Conservation (phyloP, 2,888 invertebrate genomes). For the Spodoptera exigua region DNA sequence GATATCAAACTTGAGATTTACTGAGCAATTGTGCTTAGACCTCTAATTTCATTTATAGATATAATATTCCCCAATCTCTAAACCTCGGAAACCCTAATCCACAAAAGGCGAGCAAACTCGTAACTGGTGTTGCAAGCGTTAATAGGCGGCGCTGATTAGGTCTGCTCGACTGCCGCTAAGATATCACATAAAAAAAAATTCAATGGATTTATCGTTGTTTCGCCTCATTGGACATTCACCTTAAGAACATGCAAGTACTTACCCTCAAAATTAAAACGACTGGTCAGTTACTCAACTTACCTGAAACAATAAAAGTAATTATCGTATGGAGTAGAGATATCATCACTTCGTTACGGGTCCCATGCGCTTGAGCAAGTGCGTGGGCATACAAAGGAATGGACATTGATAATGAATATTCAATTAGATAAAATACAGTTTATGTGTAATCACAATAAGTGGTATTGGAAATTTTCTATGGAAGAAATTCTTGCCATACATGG, state of each 20-base stretch:
- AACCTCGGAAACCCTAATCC: too few species aligned
- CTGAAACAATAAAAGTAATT: slow-evolving; percentile 81
- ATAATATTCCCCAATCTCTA: too few species aligned
- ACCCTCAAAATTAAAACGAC: slow-evolving; percentile 35
- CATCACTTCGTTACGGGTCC: slow-evolving; percentile 56
- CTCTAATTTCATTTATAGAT: too few species aligned
- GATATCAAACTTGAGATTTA: too few species aligned
- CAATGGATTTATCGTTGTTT: neutral
- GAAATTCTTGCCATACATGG: slow-evolving; percentile 40
- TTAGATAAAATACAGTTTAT: slow-evolving; percentile 48
- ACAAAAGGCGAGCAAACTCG: too few species aligned
- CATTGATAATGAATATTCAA: slow-evolving; percentile 57
- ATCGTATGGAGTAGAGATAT: slow-evolving; percentile 64
- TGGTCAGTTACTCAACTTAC: slow-evolving; percentile 72
- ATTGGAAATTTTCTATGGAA: slow-evolving; percentile 28
- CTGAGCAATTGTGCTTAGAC: too few species aligned
- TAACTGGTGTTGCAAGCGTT: too few species aligned
- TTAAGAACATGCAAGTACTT: slow-evolving; percentile 34
- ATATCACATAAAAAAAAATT: neutral
- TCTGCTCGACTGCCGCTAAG: too few species aligned
- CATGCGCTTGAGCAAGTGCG: slow-evolving; percentile 60
- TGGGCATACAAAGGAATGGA: slow-evolving; percentile 58
- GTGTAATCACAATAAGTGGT: slow-evolving; percentile 48
- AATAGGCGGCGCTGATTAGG: too few species aligned
- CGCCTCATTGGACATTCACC: neutral